A percentile compares a stretch with the other conserved stretches of the same genome.
Evolutionary conservation across 1,140 invertebrate species (phyloP).

Genomic region (Coboldia fuscipes): DNA sequence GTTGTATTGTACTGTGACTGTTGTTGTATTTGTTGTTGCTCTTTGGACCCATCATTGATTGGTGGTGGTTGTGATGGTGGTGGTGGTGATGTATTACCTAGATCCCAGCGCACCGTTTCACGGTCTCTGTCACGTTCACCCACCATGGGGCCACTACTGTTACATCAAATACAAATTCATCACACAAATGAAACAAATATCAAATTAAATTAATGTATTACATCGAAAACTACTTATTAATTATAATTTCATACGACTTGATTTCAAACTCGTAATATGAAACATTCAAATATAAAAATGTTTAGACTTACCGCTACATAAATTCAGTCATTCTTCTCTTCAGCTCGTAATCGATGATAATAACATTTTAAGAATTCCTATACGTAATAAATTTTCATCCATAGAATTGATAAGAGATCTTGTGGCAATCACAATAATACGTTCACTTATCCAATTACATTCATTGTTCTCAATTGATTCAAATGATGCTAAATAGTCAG

Average conservation of each 20-base stretch:
- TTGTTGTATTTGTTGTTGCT: not conserved
- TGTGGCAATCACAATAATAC: no score
- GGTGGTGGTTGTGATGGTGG: constrained; percentile 11
- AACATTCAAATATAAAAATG: not conserved
- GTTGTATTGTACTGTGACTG: not conserved
- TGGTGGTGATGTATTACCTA: constrained; percentile 30
- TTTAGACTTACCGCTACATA: constrained; percentile 4
- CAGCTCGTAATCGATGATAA: not conserved
- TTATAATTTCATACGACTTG: not conserved
- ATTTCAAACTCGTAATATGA: not conserved
- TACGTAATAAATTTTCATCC: no score
- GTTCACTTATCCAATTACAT: no score
- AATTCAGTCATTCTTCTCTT: constrained; percentile 3
- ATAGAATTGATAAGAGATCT: no score
- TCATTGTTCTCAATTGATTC: no score
- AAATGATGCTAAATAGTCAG: no score
- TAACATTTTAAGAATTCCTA: no score
- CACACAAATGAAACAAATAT: not conserved
- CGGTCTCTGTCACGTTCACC: constrained; percentile 36
- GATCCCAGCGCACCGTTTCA: constrained; percentile 40
- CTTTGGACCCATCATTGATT: constrained; percentile 3
- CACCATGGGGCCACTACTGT: constrained; percentile 23
- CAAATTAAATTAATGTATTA: not conserved
- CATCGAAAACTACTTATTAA: not conserved
- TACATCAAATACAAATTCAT: not conserved